These are phyloP conservation scores for Macrobrachium rosenbergii DNA, from an alignment of 1,140 invertebrate genomes.

Conservation along the genomic window DNA sequence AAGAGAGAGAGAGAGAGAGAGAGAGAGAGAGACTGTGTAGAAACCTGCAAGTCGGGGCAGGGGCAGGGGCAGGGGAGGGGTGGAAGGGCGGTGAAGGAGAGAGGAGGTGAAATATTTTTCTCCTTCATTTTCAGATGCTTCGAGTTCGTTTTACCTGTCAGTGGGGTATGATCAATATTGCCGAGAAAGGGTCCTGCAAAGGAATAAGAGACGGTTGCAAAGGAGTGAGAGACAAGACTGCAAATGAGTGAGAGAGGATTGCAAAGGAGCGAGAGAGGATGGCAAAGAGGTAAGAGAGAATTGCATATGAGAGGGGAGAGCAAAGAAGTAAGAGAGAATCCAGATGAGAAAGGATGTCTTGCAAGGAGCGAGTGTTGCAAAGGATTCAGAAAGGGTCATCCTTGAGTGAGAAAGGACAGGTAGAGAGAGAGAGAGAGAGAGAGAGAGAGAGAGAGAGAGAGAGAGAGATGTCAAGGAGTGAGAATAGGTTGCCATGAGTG, in stretches of 20 bases:
- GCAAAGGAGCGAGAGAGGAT: too few relatives aligned
- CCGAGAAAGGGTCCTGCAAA: too few relatives aligned
- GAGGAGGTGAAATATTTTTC: background rate
- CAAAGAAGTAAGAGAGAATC: background rate
- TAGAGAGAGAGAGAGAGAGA: slow-evolving; percentile 1
- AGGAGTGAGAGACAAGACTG: too few relatives aligned
- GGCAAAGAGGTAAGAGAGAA: too few relatives aligned
- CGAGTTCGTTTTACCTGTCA: too few relatives aligned
- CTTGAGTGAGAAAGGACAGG: background rate
- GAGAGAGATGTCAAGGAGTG: background rate
- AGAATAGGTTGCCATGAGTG: background rate
- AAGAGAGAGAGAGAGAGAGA: background rate
- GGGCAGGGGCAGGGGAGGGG: background rate
- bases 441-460: slow-evolving; percentile 1
- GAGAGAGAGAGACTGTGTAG: background rate
- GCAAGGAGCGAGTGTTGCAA: background rate
- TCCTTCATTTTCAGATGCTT: too few relatives aligned
- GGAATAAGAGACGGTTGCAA: too few relatives aligned
- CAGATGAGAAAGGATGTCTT: background rate
- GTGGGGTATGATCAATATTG: too few relatives aligned
- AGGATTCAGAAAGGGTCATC: background rate
- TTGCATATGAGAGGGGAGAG: background rate
- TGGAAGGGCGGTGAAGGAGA: background rate
- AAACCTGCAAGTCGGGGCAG: background rate
- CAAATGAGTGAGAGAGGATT: too few relatives aligned